phyloP scores from a whole-genome alignment of 2,797 vertebrate species.

The Danio albolineatus region DNA sequence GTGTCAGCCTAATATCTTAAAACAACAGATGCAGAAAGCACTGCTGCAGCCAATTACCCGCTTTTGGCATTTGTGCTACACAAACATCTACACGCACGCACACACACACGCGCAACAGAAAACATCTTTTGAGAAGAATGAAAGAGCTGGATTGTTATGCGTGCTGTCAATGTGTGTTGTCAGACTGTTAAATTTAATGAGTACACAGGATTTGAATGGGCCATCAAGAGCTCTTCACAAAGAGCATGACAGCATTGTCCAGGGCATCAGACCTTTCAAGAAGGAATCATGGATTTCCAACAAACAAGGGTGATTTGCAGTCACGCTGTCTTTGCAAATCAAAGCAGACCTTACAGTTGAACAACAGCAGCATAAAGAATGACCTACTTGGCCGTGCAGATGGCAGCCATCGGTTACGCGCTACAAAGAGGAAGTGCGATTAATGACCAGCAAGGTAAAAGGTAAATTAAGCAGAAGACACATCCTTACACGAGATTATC shows the following conservation, averaged over 20 bases:
- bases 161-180: slow-evolving; percentile 81
- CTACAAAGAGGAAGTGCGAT: slow-evolving; percentile 25
- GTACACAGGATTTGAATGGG: slow-evolving; percentile 82
- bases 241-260: slow-evolving; percentile 78
- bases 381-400: slow-evolving; percentile 11
- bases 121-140: slow-evolving; percentile 82
- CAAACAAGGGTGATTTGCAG: slow-evolving; percentile 62
- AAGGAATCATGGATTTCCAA: slow-evolving; percentile 70
- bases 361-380: slow-evolving; percentile 40
- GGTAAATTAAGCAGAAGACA: slow-evolving; percentile 5
- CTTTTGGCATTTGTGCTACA: slow-evolving; percentile 74
- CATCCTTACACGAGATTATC: slow-evolving; percentile 12
- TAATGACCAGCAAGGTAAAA: slow-evolving; percentile 18
- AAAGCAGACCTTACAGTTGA: slow-evolving; percentile 49
- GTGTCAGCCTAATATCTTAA: slow-evolving; percentile 85
- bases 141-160: slow-evolving; percentile 79
- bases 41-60: slow-evolving; percentile 84
- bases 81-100: slow-evolving; percentile 23
- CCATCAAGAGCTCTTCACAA: slow-evolving; percentile 82
- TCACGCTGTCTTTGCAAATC: slow-evolving; percentile 53
- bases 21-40: slow-evolving; percentile 81
- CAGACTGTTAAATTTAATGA: slow-evolving; percentile 87
- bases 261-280: slow-evolving; percentile 74
- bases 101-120: slow-evolving; percentile 66
- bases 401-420: slow-evolving; percentile 28